These are phyloP conservation scores for Phrixothrix hirtus DNA, from an alignment of 2,888 invertebrate species.

Conservation along the genomic window DNA sequence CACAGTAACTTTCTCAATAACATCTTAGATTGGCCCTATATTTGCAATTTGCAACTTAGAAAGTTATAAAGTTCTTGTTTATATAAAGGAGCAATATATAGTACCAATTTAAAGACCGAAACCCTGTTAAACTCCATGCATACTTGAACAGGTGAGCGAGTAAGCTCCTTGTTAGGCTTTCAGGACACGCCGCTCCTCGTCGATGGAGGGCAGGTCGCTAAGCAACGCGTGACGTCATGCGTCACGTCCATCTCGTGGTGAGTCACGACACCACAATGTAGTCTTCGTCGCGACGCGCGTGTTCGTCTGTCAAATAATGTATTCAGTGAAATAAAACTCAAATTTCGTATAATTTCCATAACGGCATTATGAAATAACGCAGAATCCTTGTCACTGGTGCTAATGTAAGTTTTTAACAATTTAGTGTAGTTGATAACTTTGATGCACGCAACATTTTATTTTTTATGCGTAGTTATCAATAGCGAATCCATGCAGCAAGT, in stretches of 20 bases:
- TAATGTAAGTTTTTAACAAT: conserved; percentile 2
- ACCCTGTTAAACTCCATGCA: conserved; percentile 32
- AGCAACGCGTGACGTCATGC: conserved; percentile 39
- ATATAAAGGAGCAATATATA: conserved; percentile 29
- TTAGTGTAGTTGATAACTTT: conserved; percentile 1
- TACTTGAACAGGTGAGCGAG: conserved; percentile 33
- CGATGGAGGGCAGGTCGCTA: conserved; percentile 36
- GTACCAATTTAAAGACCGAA: conserved; percentile 29
- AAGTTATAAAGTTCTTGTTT: conserved; percentile 29
- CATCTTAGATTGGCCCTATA: conserved; percentile 18
- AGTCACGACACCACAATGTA: conserved; percentile 33
- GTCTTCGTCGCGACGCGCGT: conserved; percentile 26
- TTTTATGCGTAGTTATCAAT: background rate
- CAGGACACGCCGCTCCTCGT: conserved; percentile 33
- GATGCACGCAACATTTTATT: background rate
- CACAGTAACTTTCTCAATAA: conserved; percentile 8
- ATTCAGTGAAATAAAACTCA: background rate
- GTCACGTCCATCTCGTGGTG: conserved; percentile 39
- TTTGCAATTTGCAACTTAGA: conserved; percentile 27
- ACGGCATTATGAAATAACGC: too few relatives aligned
- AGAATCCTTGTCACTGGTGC: too few relatives aligned
- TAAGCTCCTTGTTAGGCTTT: conserved; percentile 33
- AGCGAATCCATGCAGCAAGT: conserved; percentile 23
- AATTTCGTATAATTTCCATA: background rate
- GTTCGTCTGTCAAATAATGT: conserved; percentile 15